Conservation (phyloP, 2,113 vertebrate species). For the Puntigrus tetrazona region DNA sequence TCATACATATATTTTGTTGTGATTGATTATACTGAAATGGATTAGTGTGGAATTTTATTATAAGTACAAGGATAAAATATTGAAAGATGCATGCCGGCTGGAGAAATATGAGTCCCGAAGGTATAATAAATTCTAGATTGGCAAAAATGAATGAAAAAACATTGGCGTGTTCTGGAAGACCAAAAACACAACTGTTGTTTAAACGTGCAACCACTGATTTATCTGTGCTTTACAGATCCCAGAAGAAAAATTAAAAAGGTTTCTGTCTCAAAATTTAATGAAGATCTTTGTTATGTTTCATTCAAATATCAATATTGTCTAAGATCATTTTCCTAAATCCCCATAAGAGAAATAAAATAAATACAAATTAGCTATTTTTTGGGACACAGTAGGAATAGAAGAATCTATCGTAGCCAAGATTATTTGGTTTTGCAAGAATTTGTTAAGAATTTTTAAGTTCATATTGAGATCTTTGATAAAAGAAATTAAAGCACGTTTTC, state of each 20-base stretch:
- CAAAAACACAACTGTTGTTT: background rate
- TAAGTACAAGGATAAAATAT: background rate
- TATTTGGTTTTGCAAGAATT: background rate
- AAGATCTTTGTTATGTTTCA: background rate
- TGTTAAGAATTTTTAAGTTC: background rate
- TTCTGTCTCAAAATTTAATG: background rate
- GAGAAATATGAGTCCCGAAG: background rate
- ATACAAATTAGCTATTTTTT: background rate
- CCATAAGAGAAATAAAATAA: background rate
- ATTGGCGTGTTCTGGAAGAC: background rate
- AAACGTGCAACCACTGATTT: background rate
- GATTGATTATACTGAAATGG: background rate
- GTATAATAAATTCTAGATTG: background rate
- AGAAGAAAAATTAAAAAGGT: background rate
- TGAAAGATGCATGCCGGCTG: background rate
- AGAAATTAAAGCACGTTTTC: background rate
- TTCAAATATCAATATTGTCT: background rate
- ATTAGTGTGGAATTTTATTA: slow-evolving; percentile 4
- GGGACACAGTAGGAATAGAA: background rate
- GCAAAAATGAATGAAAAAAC: background rate
- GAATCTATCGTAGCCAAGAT: background rate
- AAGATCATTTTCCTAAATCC: background rate
- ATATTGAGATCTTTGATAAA: background rate
- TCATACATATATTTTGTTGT: background rate
- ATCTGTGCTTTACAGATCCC: background rate